Percentiles rank a stretch among this genome's conserved stretches.
Conservation (phyloP, 2,113 vertebrate species). For the Pseudolaguvia tuberculata region DNA sequence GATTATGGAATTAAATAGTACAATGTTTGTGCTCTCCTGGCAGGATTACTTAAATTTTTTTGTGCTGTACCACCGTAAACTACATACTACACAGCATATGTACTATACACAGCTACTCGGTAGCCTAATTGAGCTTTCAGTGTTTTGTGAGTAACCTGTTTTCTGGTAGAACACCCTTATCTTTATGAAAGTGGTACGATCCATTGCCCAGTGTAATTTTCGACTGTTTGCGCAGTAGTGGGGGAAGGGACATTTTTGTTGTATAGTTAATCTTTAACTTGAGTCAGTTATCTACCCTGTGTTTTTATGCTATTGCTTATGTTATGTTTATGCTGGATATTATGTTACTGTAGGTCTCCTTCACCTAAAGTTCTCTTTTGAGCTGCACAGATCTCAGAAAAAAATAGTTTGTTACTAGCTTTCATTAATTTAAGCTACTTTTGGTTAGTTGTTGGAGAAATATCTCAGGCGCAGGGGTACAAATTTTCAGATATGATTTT, state of each 20-base stretch:
- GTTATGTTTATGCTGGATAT: slow-evolving; percentile 26
- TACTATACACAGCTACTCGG: background rate
- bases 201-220: slow-evolving; percentile 43
- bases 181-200: slow-evolving; percentile 36
- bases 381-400: slow-evolving; percentile 3
- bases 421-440: background rate
- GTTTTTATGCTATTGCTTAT: slow-evolving; percentile 17
- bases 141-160: background rate
- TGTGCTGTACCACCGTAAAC: background rate
- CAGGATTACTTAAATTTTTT: background rate
- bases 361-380: slow-evolving; percentile 12
- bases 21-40: background rate
- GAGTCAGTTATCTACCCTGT: background rate
- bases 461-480: background rate
- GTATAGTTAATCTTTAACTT: too few relatives aligned
- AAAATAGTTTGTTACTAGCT: background rate
- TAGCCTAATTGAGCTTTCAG: background rate
- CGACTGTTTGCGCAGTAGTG: slow-evolving; percentile 8
- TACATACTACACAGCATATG: background rate
- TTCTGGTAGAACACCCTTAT: background rate
- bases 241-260: slow-evolving; percentile 7
- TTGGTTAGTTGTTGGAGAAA: background rate
- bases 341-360: slow-evolving; percentile 11
- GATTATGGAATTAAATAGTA: background rate
- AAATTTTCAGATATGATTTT: too few relatives aligned